These are phyloP conservation scores for Rhipidura dahli DNA, from an alignment of 2,113 vertebrate genomes.

Conservation along the genomic window DNA sequence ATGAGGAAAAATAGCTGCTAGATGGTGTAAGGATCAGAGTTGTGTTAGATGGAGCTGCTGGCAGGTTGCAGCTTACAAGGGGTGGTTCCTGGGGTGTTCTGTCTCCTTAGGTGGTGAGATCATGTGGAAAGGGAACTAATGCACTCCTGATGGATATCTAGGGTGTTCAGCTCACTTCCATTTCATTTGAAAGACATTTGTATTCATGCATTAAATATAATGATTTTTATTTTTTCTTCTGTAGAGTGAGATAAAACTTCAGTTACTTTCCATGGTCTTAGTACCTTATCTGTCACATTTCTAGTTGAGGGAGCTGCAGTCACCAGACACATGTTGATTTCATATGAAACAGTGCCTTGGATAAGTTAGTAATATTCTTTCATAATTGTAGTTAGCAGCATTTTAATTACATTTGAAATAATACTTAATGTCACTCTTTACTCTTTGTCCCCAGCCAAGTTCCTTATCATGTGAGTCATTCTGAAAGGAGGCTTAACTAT, in stretches of 20 bases:
- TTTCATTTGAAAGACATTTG: rapidly evolving
- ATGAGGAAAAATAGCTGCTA: background rate
- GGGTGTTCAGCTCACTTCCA: background rate
- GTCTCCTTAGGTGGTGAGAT: conserved; percentile 34
- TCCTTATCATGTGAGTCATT: background rate
- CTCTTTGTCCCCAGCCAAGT: background rate
- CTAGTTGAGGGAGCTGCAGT: background rate
- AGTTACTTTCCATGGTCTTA: background rate
- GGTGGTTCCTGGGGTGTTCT: conserved; percentile 63
- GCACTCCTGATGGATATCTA: background rate
- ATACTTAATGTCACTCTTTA: background rate
- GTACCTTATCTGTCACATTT: background rate
- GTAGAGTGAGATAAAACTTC: background rate
- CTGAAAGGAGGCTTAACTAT: background rate
- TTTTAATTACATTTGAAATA: background rate
- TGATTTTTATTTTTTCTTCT: background rate
- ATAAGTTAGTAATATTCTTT: background rate
- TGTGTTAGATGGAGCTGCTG: conserved; percentile 64
- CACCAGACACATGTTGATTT: background rate
- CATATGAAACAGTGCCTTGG: background rate
- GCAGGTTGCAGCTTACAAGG: conserved; percentile 24
- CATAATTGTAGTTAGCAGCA: background rate
- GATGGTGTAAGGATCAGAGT: background rate
- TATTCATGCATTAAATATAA: background rate
- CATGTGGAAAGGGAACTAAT: conserved; percentile 69